These are phyloP conservation scores for Tenebrosternarchus preto DNA, from an alignment of 2,113 vertebrate species.

Conservation along the genomic window DNA sequence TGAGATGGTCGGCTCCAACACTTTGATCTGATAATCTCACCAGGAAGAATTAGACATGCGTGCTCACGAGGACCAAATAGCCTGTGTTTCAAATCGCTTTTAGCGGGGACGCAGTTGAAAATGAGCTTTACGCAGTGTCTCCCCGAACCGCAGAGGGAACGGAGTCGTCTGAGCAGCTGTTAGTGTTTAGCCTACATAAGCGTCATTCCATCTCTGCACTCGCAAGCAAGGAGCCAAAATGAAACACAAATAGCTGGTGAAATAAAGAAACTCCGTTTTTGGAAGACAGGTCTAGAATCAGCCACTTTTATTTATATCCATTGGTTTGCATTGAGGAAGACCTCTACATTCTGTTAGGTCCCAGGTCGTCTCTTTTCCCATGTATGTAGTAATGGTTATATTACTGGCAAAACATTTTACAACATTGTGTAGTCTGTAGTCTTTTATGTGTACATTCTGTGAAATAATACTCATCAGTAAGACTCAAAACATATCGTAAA, in stretches of 20 bases:
- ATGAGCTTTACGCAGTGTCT: slow-evolving; percentile 60
- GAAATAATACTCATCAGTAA: too few species aligned
- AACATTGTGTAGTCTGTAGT: too few species aligned
- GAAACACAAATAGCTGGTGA: background rate
- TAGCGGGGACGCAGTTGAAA: slow-evolving; percentile 50
- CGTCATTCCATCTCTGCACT: background rate
- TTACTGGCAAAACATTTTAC: too few species aligned
- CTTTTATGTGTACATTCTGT: too few species aligned
- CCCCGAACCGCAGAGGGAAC: background rate
- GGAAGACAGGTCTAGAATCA: background rate
- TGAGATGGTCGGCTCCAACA: slow-evolving; percentile 58
- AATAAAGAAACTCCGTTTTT: background rate
- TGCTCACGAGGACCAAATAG: slow-evolving; percentile 67
- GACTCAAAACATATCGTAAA: too few species aligned
- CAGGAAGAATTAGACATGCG: slow-evolving; percentile 69
- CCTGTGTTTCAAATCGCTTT: slow-evolving; percentile 58
- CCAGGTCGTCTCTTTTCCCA: too few species aligned
- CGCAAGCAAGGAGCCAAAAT: background rate
- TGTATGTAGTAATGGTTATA: too few species aligned
- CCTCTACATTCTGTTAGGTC: too few species aligned
- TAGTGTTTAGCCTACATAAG: background rate
- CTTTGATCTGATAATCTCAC: slow-evolving; percentile 72
- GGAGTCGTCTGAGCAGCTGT: background rate
- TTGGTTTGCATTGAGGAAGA: background rate
- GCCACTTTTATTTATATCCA: background rate